Base-by-base conservation (phyloP, 1,140 invertebrate species). In the Drosophila tani region DNA sequence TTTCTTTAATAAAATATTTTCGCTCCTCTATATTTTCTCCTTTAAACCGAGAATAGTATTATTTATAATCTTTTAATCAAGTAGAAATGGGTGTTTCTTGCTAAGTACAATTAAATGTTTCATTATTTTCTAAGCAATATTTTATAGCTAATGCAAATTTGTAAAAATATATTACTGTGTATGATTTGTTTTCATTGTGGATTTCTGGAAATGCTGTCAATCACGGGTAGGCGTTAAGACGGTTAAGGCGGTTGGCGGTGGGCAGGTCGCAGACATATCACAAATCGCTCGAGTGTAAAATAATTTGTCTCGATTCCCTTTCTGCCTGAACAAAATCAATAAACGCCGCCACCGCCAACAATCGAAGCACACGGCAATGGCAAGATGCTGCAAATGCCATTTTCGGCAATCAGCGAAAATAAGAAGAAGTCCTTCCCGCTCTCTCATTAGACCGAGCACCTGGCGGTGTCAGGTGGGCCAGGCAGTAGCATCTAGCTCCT, bases 301-400 rank as follows among this genome's bases (percentile, higher is more conserved):
- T 90, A 90, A 88, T 90, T 85, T 88, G 85, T 82, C 81, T 88
- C 85, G 85, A 70, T 80, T 80, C 78, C 79, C 78, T 79, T 79
- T 73, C 53, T 74, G 65, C 58, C 43, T 59, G 47, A 84, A 79
- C 65, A 64, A 73, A 88, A 84, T 88, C 85, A 71, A 78, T 84
- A 68, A 67, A 49, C 67, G 53, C 40, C 63, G 56, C 35, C 50
- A 41, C 29, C 27, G 14, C 75, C 69, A 55, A 53, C 64, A 67
- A 67, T 67, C 67, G 47, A 21, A 32, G 38, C 32, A 46, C 29
- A 40, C 14, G 21, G 19, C 17, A 15, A 55, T 11, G 67, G 29
- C 71, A 66, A 75, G 69, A 74, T 64, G 46, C 66, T 82, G 67
- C 67, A 79, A 84, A 81, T 70, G 80, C 50, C 68, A 66, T 63